A percentile compares a stretch with the other conserved stretches of the same genome.
Conservation (phyloP, 2,888 invertebrate genomes). For the Caenorhabditis japonica region DNA sequence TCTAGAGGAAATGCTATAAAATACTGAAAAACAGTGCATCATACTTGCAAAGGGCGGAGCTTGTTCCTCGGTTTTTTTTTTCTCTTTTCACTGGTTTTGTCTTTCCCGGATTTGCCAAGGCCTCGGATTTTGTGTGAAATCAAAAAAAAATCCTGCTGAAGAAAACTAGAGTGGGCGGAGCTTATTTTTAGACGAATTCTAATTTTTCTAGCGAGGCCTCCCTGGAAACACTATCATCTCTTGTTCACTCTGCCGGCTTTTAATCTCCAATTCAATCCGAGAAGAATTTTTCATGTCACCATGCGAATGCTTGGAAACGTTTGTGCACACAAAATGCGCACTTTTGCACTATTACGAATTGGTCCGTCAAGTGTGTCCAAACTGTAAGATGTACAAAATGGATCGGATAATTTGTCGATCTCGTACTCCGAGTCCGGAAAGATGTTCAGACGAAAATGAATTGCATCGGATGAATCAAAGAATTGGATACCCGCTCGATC, state of each 20-base stretch:
- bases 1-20: too few species aligned
- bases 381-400: conserved; percentile 1
- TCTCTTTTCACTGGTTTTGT: too few species aligned
- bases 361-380: background rate
- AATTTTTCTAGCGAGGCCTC: conserved; percentile 5
- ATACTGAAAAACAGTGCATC: too few species aligned
- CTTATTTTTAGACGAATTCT: background rate
- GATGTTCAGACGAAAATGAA: too few species aligned
- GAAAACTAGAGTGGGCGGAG: too few species aligned
- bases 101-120: too few species aligned
- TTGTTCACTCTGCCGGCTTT: conserved; percentile 17
- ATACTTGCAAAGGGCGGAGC: too few species aligned
- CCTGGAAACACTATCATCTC: background rate
- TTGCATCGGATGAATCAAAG: too few species aligned
- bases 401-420: background rate
- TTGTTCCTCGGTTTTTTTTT: too few species aligned
- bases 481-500: background rate
- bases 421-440: background rate
- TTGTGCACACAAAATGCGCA: conserved; percentile 23
- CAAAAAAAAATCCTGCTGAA: too few species aligned
- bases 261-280: background rate
- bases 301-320: conserved; percentile 10
- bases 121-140: too few species aligned
- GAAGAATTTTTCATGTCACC: conserved; percentile 15
- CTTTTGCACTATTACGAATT: conserved; percentile 6